Evolutionary conservation across 2,113 vertebrate species (phyloP), one percentile per base, ranked within the genome.

Genomic region (Dendrocopos noguchii): DNA sequence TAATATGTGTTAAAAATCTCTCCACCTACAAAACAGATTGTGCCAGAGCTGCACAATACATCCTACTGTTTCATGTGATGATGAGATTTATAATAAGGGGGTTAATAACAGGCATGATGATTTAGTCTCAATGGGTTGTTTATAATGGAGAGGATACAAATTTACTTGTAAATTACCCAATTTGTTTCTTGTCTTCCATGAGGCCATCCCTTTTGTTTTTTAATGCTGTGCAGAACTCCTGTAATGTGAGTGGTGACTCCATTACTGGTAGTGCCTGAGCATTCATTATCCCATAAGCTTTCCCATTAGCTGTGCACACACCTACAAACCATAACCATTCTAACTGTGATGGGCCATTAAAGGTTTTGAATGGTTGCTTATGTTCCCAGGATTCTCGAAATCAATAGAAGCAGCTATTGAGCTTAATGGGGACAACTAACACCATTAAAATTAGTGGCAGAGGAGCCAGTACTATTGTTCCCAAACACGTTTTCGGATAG

Each of bases 311-410:
- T 77, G 31, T 75, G 71, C 36, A 65, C 16, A 64, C 77, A 89
- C 79, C 92, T 92, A 89, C 28, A 70, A 82, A 91, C 42, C 34
- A 72, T 15, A 66, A 78, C 14, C 68, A 16, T 87, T 84, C 22
- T 29, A 65, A 53, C 22, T 91, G 34, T 63, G 67, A 50, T 71
- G 72, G 17, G 17, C 46, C 55, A 72, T 92, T 96, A 84, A 91
- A 87, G 9, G 14, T 95, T 89, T 89, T 94, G 72, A 89, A 92
- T 80, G 78, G 52, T 22, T 92, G 60, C 25, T 84, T 89, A 29
- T 73, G 22, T 80, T 93, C 75, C 85, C 72, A 87, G 72, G 79
- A 64, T 39, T 91, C 46, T 3, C 84, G 47, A 93, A 91, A 82
- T 80, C 74, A 87, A 84, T 20, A 89, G 57, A 87, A 84, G 6